phyloP scores from a whole-genome alignment of 2,888 invertebrate genomes.

The Heliconius sara region DNA sequence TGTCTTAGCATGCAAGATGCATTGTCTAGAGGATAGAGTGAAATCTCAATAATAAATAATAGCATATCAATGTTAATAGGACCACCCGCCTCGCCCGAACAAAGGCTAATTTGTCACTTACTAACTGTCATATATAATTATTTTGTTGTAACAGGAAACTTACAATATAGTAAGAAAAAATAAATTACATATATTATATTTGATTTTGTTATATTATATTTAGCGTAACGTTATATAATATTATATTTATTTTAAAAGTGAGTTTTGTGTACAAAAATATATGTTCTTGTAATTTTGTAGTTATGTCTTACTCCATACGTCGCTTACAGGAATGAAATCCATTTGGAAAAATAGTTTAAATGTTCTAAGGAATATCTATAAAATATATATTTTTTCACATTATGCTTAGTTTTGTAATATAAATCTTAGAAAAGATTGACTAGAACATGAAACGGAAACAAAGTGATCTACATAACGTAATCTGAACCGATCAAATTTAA shows the following conservation, averaged over 20 bases:
- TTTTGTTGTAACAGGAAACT: neutral
- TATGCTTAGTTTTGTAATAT: neutral
- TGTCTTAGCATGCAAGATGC: slow-evolving; percentile 19
- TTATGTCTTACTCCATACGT: neutral
- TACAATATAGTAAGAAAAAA: neutral
- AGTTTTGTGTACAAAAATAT: neutral
- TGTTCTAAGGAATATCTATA: too few relatives aligned
- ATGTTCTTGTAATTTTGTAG: neutral
- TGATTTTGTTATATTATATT: neutral
- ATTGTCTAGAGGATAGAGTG: slow-evolving; percentile 57
- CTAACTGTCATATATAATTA: slow-evolving; percentile 23
- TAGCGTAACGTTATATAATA: neutral
- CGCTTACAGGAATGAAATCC: neutral
- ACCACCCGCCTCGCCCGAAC: slow-evolving; percentile 62
- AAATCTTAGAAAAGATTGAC: neutral
- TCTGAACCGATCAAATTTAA: neutral
- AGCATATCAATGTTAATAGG: slow-evolving; percentile 57
- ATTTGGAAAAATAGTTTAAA: neutral
- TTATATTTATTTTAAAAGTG: neutral
- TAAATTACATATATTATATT: too few relatives aligned
- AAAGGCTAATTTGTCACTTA: slow-evolving; percentile 68
- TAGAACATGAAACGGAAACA: neutral
- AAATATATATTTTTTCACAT: too few relatives aligned
- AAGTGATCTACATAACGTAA: neutral
- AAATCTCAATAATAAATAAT: slow-evolving; percentile 72